phyloP scores from a whole-genome alignment of 2,113 vertebrate species.

The Propithecus coquereli region DNA sequence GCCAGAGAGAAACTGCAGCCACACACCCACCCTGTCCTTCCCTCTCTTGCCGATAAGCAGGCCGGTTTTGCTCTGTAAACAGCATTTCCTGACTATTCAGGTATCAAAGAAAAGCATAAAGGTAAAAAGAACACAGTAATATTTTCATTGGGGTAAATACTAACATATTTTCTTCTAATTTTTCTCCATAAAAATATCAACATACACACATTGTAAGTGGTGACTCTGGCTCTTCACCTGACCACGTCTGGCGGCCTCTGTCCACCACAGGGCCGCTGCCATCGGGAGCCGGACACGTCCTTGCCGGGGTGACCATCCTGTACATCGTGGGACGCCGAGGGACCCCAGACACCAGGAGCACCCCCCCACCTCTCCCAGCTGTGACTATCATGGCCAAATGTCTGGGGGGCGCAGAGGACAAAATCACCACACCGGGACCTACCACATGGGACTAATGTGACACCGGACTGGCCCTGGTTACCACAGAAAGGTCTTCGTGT shows the following conservation, averaged over 20 bases:
- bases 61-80: not conserved
- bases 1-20: not conserved
- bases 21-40: fast-evolving
- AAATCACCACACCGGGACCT: not conserved
- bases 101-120: not conserved
- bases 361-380: not conserved
- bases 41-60: not conserved
- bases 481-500: fast-evolving
- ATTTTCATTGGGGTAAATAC: not conserved
- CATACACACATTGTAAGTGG: not conserved
- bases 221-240: not conserved
- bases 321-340: not conserved
- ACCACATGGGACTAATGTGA: fast-evolving
- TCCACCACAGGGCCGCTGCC: fast-evolving
- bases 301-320: fast-evolving
- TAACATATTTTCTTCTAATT: not conserved
- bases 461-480: fast-evolving
- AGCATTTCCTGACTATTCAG: not conserved
- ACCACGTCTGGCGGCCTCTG: not conserved
- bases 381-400: not conserved
- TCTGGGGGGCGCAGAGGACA: not conserved
- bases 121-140: too few relatives aligned
- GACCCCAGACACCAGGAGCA: not conserved
- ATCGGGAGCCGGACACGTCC: fast-evolving
- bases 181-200: not conserved